Conservation (phyloP, 2,888 invertebrate genomes). For the Drosophila vallismaia region DNA sequence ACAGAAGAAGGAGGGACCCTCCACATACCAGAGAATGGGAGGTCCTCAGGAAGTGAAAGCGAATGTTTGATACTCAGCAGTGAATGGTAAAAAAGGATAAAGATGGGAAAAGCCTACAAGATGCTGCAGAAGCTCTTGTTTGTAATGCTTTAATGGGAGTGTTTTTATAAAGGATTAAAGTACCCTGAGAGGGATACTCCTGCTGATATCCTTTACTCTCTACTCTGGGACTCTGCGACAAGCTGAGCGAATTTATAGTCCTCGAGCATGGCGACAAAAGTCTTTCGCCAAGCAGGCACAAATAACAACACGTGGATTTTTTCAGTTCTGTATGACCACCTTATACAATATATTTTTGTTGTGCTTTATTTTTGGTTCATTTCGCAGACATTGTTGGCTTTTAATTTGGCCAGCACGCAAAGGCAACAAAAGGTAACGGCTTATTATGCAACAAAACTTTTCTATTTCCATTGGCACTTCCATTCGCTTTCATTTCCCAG, state of each 20-base stretch:
- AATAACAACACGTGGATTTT: slow-evolving; percentile 67
- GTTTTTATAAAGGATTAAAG: neutral
- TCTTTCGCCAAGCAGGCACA: slow-evolving; percentile 62
- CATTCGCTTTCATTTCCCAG: slow-evolving; percentile 2
- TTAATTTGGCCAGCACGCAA: slow-evolving; percentile 72
- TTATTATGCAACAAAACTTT: slow-evolving; percentile 69
- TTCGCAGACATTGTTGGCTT: slow-evolving; percentile 78
- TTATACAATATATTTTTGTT: slow-evolving; percentile 1
- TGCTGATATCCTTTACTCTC: neutral
- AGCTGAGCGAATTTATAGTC: slow-evolving; percentile 73
- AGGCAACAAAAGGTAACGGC: slow-evolving; percentile 49
- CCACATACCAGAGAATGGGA: slow-evolving; percentile 33
- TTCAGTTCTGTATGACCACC: slow-evolving; percentile 9
- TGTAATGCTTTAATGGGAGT: neutral
- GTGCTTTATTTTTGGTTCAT: slow-evolving; percentile 71
- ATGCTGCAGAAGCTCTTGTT: neutral
- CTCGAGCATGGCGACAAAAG: slow-evolving; percentile 72
- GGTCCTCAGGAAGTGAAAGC: neutral
- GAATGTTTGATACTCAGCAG: slow-evolving; percentile 8
- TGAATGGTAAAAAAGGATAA: neutral
- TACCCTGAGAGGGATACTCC: neutral
- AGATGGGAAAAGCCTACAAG: neutral
- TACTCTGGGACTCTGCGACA: slow-evolving; percentile 58
- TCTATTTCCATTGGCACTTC: slow-evolving; percentile 35
- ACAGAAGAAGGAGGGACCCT: slow-evolving; percentile 47